phyloP scores from a whole-genome alignment of 2,797 vertebrate genomes.

The Spinus olivaceus region DNA sequence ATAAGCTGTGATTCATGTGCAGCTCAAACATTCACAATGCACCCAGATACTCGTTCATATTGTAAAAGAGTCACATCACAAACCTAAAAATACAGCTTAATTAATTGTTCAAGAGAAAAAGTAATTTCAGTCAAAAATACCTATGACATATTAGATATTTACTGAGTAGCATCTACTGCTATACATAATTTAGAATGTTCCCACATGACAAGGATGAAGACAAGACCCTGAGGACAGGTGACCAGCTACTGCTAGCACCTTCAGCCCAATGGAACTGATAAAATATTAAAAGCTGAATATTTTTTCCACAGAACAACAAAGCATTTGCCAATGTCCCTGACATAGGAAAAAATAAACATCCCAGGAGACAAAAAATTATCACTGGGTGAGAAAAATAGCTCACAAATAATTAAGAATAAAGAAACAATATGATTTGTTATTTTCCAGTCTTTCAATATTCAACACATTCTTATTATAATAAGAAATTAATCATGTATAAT shows the following conservation, averaged over 20 bases:
- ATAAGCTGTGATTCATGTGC: slow-evolving; percentile 11
- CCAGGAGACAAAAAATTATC: not conserved
- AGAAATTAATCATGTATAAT: not conserved
- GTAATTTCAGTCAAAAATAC: slow-evolving; percentile 66
- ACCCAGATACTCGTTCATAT: slow-evolving; percentile 6
- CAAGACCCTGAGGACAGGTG: not conserved
- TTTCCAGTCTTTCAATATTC: not conserved
- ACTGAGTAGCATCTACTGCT: slow-evolving; percentile 49
- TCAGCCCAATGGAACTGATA: not conserved
- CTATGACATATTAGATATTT: slow-evolving; percentile 62
- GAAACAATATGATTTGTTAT: not conserved
- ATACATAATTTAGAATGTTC: slow-evolving; percentile 52
- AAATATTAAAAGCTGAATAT: not conserved
- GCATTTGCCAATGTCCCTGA: not conserved
- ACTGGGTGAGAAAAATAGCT: not conserved
- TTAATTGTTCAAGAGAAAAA: slow-evolving; percentile 57
- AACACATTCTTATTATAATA: not conserved
- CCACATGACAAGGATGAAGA: slow-evolving; percentile 27
- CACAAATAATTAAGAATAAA: not conserved
- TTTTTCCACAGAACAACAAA: slow-evolving; percentile 11
- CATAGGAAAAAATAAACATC: not conserved
- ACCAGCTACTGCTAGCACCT: not conserved
- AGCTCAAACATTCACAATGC: slow-evolving; percentile 51
- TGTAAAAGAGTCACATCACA: slow-evolving; percentile 54
- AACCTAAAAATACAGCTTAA: slow-evolving; percentile 57